A percentile compares a stretch with the other conserved stretches of the same genome.
Conservation (phyloP, 1,140 invertebrate species). For the Lepidurus packardi region DNA sequence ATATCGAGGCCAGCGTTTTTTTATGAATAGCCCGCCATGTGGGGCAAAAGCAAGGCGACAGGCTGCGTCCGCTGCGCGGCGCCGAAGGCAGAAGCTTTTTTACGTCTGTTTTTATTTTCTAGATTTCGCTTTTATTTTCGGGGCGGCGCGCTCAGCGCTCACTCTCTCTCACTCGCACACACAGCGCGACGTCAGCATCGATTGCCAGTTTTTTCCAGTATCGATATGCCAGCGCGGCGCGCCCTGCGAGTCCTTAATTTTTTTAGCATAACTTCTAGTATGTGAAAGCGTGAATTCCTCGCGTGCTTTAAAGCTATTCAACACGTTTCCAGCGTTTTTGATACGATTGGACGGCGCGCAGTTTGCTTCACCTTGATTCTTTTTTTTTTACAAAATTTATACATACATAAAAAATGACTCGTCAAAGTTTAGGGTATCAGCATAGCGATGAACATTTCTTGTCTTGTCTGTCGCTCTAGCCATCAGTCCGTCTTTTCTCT, state of each 20-base stretch:
- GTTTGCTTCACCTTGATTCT: neutral
- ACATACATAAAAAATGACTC: no score
- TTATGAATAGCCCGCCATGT: slow-evolving; percentile 21
- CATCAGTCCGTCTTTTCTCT: neutral
- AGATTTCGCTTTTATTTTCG: slow-evolving; percentile 9
- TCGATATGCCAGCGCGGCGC: slow-evolving; percentile 12
- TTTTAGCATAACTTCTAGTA: neutral
- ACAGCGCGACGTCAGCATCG: slow-evolving; percentile 12
- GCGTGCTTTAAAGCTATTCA: slow-evolving; percentile 8
- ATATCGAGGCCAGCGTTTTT: slow-evolving; percentile 16
- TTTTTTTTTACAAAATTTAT: neutral
- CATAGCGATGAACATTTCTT: neutral
- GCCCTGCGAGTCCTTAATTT: neutral
- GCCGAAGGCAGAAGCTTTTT: slow-evolving; percentile 9
- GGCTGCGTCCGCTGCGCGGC: slow-evolving; percentile 10
- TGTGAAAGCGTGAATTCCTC: neutral
- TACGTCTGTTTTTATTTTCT: neutral
- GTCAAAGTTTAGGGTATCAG: no score
- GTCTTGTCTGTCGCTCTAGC: neutral
- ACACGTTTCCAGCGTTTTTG: neutral
- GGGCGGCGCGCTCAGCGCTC: neutral
- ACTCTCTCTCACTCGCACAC: neutral
- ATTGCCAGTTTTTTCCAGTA: slow-evolving; percentile 13
- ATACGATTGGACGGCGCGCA: neutral
- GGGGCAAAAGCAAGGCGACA: slow-evolving; percentile 20